These are phyloP conservation scores for Oreohelix idahoensis DNA, from an alignment of 1,140 invertebrate genomes.

Conservation along the genomic window DNA sequence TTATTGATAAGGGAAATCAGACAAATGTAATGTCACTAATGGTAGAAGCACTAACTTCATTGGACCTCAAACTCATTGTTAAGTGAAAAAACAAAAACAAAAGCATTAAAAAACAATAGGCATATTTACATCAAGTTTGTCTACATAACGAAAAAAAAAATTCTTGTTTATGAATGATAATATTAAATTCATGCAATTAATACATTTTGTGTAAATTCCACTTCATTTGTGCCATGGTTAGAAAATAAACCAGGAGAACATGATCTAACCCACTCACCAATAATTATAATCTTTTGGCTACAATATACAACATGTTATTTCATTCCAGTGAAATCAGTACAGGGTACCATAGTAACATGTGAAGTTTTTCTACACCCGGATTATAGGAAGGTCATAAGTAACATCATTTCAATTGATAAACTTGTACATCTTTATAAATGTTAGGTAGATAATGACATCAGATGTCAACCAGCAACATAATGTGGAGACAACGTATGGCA, in stretches of 20 bases:
- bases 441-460: not conserved
- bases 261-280: not conserved
- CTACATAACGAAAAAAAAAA: not conserved
- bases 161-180: conserved; percentile 2
- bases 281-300: not conserved
- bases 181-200: not conserved
- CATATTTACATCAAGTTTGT: not conserved
- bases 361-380: not conserved
- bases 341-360: too few species aligned
- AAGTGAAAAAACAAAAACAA: too few species aligned
- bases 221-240: not conserved
- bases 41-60: too few species aligned
- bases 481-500: not conserved
- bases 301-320: too few species aligned
- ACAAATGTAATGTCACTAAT: too few species aligned
- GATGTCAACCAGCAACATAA: not conserved
- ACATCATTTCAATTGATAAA: not conserved
- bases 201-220: not conserved
- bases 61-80: too few species aligned
- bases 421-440: not conserved
- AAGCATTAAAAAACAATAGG: not conserved
- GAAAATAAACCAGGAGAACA: not conserved
- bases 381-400: not conserved
- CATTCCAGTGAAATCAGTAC: too few species aligned
- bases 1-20: too few species aligned